A percentile compares a stretch with the other conserved stretches of the same genome.
These are phyloP conservation scores for Autographa pulchrina DNA, from an alignment of 2,888 invertebrate genomes.

Conservation along the genomic window DNA sequence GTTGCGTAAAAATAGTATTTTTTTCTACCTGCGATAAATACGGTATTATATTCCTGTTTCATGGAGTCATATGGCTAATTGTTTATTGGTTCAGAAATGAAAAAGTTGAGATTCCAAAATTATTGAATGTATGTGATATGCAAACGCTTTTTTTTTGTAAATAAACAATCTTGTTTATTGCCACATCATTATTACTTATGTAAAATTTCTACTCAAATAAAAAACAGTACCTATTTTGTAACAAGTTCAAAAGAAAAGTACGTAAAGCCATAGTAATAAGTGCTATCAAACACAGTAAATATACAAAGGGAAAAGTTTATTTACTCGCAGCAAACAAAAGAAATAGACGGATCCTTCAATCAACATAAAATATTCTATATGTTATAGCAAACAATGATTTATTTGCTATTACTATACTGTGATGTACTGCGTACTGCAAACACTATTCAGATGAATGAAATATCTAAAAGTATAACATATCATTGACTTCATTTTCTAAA, in stretches of 20 bases:
- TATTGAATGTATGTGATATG: not conserved
- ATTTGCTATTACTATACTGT: not conserved
- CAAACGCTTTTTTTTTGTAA: too few species aligned
- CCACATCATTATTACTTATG: too few species aligned
- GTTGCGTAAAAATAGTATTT: not conserved
- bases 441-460: not conserved
- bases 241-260: not conserved
- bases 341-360: slow-evolving; percentile 6
- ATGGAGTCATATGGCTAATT: not conserved
- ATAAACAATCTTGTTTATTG: too few species aligned
- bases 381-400: slow-evolving; percentile 1
- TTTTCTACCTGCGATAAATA: not conserved
- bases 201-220: too few species aligned
- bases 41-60: not conserved
- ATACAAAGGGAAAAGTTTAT: not conserved
- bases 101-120: not conserved
- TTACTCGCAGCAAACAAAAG: slow-evolving; percentile 12
- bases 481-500: too few species aligned
- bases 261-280: not conserved
- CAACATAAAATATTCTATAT: slow-evolving; percentile 15
- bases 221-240: not conserved
- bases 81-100: not conserved
- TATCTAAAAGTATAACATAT: not conserved
- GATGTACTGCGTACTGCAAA: not conserved
- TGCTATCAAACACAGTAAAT: not conserved